phyloP scores from a whole-genome alignment of 2,113 vertebrate species.

The Pteronura brasiliensis region DNA sequence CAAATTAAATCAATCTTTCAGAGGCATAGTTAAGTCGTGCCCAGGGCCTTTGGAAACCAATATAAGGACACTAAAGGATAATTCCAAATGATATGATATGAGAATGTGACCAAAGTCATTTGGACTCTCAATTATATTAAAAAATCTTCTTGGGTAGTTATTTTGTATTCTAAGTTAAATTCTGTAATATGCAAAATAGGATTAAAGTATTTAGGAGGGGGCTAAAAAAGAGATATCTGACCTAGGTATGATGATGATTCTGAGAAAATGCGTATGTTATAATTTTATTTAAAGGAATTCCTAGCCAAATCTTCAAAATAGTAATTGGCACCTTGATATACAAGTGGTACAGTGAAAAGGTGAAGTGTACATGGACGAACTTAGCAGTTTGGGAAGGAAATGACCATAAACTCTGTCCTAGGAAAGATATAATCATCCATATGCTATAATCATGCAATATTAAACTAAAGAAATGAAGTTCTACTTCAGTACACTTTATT shows the following conservation, averaged over 20 bases:
- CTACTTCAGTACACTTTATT: background rate
- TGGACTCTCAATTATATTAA: background rate
- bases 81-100: background rate
- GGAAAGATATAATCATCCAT: background rate
- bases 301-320: background rate
- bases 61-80: background rate
- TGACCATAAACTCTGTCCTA: background rate
- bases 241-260: background rate
- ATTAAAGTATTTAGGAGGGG: background rate
- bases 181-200: background rate
- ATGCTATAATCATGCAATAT: background rate
- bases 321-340: background rate
- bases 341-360: background rate
- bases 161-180: background rate
- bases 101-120: background rate
- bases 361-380: background rate
- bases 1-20: background rate
- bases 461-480: background rate
- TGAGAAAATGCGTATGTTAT: background rate
- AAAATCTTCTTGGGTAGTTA: background rate
- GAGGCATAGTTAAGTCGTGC: background rate
- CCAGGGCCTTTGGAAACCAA: background rate
- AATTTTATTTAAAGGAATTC: background rate
- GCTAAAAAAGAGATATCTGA: background rate
- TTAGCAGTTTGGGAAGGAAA: background rate